phyloP scores from a whole-genome alignment of 2,113 vertebrate species.

The Pedionomus torquatus region DNA sequence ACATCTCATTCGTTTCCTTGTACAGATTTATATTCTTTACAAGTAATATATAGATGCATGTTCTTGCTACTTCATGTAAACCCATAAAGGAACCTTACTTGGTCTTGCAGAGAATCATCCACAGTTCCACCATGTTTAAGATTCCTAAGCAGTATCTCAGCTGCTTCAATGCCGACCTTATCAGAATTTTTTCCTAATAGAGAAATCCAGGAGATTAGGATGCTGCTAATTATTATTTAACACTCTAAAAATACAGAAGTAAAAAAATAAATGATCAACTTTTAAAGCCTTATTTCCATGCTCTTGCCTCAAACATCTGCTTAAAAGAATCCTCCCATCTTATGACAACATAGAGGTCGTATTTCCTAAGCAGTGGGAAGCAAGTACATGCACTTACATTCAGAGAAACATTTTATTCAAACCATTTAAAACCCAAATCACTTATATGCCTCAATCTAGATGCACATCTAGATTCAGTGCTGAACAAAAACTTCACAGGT shows the following conservation, averaged over 20 bases:
- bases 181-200: constrained; percentile 88
- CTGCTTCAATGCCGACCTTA: constrained; percentile 92
- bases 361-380: neutral
- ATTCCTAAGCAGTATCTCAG: constrained; percentile 92
- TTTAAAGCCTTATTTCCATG: neutral
- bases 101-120: constrained; percentile 96
- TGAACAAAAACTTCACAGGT: neutral
- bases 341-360: neutral
- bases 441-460: neutral
- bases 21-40: neutral
- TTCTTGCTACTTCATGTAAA: neutral
- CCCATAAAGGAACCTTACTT: constrained; percentile 76
- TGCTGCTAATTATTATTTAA: neutral
- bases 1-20: neutral
- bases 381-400: neutral
- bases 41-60: neutral
- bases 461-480: neutral
- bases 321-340: neutral
- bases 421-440: neutral
- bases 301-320: neutral
- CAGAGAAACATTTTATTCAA: neutral
- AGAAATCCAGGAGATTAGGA: neutral
- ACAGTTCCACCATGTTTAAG: constrained; percentile 93
- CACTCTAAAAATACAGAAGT: neutral
- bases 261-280: neutral